A percentile compares a stretch with the other conserved stretches of the same genome.
phyloP scores from a whole-genome alignment of 1,140 invertebrate genomes.

The Drosophila athabasca region DNA sequence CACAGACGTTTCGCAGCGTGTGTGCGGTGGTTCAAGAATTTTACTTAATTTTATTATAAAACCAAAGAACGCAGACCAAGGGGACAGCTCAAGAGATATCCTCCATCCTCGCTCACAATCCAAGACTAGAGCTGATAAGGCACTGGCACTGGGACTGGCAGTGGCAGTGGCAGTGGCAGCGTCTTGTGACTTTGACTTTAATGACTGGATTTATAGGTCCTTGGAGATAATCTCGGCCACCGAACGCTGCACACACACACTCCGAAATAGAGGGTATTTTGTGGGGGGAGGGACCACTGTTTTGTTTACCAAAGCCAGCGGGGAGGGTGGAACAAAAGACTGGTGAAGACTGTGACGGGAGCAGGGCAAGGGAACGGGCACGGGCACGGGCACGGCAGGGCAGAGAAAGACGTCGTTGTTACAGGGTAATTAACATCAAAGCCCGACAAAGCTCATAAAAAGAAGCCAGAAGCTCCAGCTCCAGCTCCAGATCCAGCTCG shows the following conservation, averaged over 20 bases:
- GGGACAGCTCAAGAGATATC: conserved; percentile 1
- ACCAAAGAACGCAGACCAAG: conserved; percentile 23
- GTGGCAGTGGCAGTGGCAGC: conserved; percentile 37
- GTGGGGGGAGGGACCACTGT: conserved; percentile 33
- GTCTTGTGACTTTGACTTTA: conserved; percentile 84
- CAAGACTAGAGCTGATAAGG: conserved; percentile 59
- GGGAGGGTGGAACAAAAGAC: neutral
- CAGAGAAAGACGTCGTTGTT: conserved; percentile 56
- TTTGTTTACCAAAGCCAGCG: conserved; percentile 65
- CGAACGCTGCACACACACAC: conserved; percentile 32
- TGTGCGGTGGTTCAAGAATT: conserved; percentile 37
- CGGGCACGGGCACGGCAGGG: conserved; percentile 21
- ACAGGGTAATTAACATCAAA: conserved; percentile 83
- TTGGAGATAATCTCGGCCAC: conserved; percentile 82
- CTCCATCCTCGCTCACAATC: conserved; percentile 27
- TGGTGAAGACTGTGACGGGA: conserved; percentile 4
- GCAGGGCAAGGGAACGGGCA: conserved; percentile 4
- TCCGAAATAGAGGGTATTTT: conserved; percentile 17
- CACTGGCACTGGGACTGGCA: conserved; percentile 22
- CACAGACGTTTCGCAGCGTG: neutral
- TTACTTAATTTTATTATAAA: conserved; percentile 78
- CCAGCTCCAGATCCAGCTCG: conserved; percentile 52
- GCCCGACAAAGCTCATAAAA: conserved; percentile 81
- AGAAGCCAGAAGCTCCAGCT: conserved; percentile 62
- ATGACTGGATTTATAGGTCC: conserved; percentile 84